Percentiles rank a stretch among this genome's conserved stretches.
phyloP scores from a whole-genome alignment of 2,113 vertebrate genomes.

The Cebus imitator region DNA sequence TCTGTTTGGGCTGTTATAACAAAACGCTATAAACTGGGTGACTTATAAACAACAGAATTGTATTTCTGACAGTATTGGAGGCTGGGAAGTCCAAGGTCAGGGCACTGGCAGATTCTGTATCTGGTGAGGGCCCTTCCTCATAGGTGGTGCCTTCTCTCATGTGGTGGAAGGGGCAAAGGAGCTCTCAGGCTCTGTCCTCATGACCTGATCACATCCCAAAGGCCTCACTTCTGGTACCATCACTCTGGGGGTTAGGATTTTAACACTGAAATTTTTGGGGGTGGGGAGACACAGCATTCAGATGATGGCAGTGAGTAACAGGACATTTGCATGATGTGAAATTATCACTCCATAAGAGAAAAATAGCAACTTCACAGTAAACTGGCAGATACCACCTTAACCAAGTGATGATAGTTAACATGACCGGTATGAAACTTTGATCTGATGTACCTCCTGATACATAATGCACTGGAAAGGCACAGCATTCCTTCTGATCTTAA shows the following conservation, averaged over 20 bases:
- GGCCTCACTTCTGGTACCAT: neutral
- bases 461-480: neutral
- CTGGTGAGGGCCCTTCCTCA: neutral
- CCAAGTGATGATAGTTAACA: neutral
- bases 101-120: neutral
- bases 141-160: neutral
- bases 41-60: neutral
- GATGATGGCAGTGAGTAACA: neutral
- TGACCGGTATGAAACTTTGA: neutral
- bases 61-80: neutral
- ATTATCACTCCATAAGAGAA: neutral
- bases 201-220: neutral
- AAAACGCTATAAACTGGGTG: neutral
- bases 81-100: neutral
- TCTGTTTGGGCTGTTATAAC: neutral
- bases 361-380: neutral
- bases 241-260: neutral
- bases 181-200: neutral
- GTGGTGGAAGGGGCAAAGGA: neutral
- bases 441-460: neutral
- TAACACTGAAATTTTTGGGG: neutral
- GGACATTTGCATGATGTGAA: neutral
- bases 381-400: neutral
- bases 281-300: neutral
- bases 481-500: neutral